phyloP scores from a whole-genome alignment of 2,113 vertebrate genomes.

The Hydropotes inermis region DNA sequence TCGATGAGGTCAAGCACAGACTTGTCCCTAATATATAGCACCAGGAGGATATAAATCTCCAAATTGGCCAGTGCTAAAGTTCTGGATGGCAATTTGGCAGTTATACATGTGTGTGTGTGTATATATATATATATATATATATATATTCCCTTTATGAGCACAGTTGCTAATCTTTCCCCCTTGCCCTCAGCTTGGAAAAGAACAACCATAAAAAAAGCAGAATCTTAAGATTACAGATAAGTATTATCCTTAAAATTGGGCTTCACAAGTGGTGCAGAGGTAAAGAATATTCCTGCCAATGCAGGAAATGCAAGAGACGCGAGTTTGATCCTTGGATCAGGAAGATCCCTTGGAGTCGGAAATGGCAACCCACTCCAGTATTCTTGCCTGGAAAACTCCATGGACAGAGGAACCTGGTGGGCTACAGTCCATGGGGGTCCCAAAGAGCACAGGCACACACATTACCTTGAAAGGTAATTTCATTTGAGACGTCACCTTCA shows the following conservation, averaged over 20 bases:
- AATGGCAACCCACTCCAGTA: not conserved
- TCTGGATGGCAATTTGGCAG: not conserved
- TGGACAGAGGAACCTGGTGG: not conserved
- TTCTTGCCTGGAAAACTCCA: not conserved
- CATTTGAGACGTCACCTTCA: not conserved
- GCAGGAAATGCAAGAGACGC: fast-evolving
- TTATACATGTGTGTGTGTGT: not conserved
- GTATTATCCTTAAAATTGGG: not conserved
- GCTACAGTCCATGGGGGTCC: not conserved
- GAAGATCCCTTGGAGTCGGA: not conserved
- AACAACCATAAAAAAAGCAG: not conserved
- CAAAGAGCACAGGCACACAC: not conserved
- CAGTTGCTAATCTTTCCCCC: not conserved
- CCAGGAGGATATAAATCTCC: not conserved
- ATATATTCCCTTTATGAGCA: not conserved
- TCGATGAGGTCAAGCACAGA: not conserved
- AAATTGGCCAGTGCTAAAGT: not conserved
- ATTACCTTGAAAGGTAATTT: not conserved
- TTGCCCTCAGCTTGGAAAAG: not conserved
- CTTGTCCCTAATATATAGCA: not conserved
- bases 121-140: not conserved
- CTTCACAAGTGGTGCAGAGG: not conserved
- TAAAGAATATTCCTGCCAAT: not conserved
- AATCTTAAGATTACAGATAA: not conserved
- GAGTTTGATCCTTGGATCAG: not conserved